A percentile compares a stretch with the other conserved stretches of the same genome.
These are phyloP conservation scores for Drosophila subobscura DNA, from an alignment of 1,140 invertebrate species.

Conservation along the genomic window DNA sequence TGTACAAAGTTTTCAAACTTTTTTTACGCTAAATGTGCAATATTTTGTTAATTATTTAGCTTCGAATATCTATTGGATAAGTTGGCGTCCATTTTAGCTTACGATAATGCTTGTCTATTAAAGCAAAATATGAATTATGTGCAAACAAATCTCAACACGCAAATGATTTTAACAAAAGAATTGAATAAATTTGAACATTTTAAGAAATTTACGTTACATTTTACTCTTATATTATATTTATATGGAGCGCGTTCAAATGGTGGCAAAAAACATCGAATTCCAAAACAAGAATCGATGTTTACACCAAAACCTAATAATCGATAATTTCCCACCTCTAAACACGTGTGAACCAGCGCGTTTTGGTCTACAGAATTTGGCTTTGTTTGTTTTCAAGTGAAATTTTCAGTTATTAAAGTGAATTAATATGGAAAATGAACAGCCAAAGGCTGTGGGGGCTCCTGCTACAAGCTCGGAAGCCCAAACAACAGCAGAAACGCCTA, in stretches of 20 bases:
- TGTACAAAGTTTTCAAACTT: conserved; percentile 63
- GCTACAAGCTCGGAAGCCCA: neutral
- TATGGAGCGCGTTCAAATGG: neutral
- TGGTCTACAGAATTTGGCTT: neutral
- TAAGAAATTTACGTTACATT: neutral
- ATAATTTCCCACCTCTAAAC: neutral
- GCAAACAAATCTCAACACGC: conserved; percentile 34
- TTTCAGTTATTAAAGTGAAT: neutral
- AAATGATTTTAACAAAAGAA: conserved; percentile 42
- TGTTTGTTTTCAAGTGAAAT: neutral
- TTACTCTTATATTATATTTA: neutral
- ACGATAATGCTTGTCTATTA: conserved; percentile 47
- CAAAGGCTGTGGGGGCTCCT: conserved; percentile 15
- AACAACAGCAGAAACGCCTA: neutral
- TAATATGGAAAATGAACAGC: conserved; percentile 36
- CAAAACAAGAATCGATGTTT: no score
- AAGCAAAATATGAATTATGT: conserved; percentile 32
- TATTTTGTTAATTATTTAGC: conserved; percentile 59
- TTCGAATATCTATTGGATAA: conserved; percentile 42
- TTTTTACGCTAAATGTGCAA: conserved; percentile 48
- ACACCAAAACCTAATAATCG: no score
- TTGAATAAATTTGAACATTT: conserved; percentile 37
- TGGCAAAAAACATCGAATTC: no score
- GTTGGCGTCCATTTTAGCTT: conserved; percentile 65
- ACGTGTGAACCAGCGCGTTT: conserved; percentile 42